Evolutionary conservation across 2,888 invertebrate genomes (phyloP).

Genomic region (Mantis religiosa): DNA sequence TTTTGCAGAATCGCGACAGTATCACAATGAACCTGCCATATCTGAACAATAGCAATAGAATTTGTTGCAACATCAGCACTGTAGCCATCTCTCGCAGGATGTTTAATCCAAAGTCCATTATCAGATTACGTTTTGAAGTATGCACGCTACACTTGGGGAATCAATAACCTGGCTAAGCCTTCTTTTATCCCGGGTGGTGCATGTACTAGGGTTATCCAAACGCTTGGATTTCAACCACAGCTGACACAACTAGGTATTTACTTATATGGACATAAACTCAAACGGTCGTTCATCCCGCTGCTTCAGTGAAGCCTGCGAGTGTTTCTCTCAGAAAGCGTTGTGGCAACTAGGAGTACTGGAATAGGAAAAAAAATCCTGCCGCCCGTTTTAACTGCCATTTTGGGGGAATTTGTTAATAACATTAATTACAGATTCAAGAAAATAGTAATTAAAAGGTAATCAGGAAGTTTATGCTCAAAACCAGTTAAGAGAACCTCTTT

Average conservation of each 20-base stretch:
- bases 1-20: background rate
- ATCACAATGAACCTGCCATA: background rate
- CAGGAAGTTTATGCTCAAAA: too few species aligned
- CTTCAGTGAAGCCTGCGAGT: too few species aligned
- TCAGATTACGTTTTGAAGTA: background rate
- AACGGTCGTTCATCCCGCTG: background rate
- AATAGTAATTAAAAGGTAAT: too few species aligned
- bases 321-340: too few species aligned
- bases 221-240: background rate
- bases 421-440: too few species aligned
- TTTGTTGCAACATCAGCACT: background rate
- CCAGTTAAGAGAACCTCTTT: too few species aligned
- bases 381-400: too few species aligned
- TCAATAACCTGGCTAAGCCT: background rate
- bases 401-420: too few species aligned
- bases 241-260: background rate
- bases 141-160: background rate
- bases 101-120: background rate
- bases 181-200: background rate
- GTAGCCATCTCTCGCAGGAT: background rate
- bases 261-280: background rate
- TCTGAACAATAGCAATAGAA: background rate
- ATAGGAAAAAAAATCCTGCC: too few species aligned
- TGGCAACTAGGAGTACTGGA: too few species aligned
- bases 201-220: background rate